Evolutionary conservation across 2,797 vertebrate species (phyloP), one percentile per base, ranked within the genome.

Genomic region (Taenioides sp.): DNA sequence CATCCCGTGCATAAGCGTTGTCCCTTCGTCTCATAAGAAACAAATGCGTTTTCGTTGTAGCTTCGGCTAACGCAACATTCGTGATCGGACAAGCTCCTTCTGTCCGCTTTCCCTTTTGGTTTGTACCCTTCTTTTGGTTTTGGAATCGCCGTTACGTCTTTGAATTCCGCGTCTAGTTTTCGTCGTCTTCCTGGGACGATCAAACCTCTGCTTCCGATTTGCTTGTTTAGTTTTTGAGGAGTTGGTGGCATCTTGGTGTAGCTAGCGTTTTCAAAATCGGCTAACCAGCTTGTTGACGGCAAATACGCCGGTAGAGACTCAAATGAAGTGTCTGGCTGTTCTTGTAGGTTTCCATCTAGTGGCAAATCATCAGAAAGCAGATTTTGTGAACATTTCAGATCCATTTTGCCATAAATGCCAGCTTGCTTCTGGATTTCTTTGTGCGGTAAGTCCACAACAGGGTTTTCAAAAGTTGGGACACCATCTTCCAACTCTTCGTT

Each of bases 281-380:
- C 77, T 0, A 93, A 65, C 91, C 90, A 92, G 79, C 82, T 92
- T 25, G 83, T 72, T 0, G 94, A 93, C 0, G 93, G 92, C 0
- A 92, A 84, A 69, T 93, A 94, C 0, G 90, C 85, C 1, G 93
- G 91, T 25, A 91, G 23, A 0, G 91, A 92, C 17, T 94, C 92
- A 0, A 91, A 89, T 0, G 90, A 91, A 0, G 87, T 88, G 61
- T 92, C 91, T 49, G 86, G 87, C 2, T 78, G 76, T 17, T 86
- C 74, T 25, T 18, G 43, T 0, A 31, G 27, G 60, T 43, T 79
- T 5, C 37, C 10, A 0, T 73, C 76, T 4, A 28, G 40, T 34
- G 74, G 69, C 0, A 78, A 70, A 2, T 65, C 67, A 10, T 72
- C 80, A 40, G 75, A 25, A 25, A 66, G 0, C 5, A 64, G 11